These are phyloP conservation scores for Muscicapa striata DNA, from an alignment of 2,797 vertebrate genomes.

Conservation along the genomic window DNA sequence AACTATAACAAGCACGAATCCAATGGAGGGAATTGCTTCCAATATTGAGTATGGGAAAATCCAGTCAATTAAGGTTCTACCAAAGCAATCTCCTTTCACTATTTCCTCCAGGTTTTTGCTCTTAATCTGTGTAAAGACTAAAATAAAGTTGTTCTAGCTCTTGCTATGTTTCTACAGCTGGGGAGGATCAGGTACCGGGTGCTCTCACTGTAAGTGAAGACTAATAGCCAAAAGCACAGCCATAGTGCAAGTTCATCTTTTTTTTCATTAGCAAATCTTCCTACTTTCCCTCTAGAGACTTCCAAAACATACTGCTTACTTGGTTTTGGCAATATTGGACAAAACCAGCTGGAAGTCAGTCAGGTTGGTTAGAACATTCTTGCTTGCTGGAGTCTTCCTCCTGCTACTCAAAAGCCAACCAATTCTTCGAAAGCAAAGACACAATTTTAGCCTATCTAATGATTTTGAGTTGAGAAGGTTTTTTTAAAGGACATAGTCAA, in stretches of 20 bases:
- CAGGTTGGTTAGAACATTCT: background rate
- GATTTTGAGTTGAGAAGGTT: background rate
- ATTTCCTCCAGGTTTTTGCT: background rate
- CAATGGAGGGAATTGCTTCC: background rate
- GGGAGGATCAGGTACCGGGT: background rate
- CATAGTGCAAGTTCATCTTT: background rate
- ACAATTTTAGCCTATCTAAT: background rate
- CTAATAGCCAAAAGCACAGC: background rate
- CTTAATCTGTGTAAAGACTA: background rate
- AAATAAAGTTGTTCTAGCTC: background rate
- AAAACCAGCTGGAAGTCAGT: background rate
- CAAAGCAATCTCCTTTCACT: background rate
- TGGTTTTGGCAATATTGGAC: background rate
- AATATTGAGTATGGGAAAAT: fast-evolving
- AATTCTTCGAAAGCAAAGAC: background rate
- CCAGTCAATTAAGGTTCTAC: background rate
- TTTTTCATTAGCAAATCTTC: background rate
- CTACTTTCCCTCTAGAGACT: background rate
- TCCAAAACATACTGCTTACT: background rate
- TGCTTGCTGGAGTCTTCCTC: background rate
- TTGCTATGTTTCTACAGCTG: background rate
- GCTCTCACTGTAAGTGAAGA: fast-evolving
- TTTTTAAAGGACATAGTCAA: background rate
- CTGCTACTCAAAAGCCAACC: background rate
- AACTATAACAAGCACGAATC: background rate